Conservation (phyloP, 2,888 invertebrate genomes). For the Hermodice carunculata region DNA sequence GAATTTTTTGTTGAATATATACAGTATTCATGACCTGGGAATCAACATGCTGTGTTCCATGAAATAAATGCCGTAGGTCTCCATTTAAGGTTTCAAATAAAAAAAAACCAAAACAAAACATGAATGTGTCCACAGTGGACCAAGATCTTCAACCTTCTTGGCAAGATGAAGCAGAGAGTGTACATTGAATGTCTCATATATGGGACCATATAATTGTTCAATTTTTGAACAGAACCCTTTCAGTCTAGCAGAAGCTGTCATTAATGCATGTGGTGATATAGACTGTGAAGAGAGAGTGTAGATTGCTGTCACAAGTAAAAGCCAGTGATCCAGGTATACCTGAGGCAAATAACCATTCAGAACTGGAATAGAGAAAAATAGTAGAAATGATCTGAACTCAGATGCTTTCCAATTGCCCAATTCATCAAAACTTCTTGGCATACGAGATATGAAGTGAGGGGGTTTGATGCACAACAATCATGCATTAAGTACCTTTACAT, state of each 20-base stretch:
- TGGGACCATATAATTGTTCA: neutral
- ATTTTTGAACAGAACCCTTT: neutral
- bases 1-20: slow-evolving; percentile 18
- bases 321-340: slow-evolving; percentile 10
- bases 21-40: slow-evolving; percentile 20
- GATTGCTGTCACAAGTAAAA: slow-evolving; percentile 5
- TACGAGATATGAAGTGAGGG: slow-evolving; percentile 19
- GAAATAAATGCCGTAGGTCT: slow-evolving; percentile 18
- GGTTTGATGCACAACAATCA: slow-evolving; percentile 16
- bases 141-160: slow-evolving; percentile 10
- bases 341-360: slow-evolving; percentile 14
- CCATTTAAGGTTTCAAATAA: slow-evolving; percentile 28
- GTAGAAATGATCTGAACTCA: slow-evolving; percentile 19
- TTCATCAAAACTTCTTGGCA: slow-evolving; percentile 14
- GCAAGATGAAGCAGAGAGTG: slow-evolving; percentile 13
- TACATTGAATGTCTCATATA: slow-evolving; percentile 9
- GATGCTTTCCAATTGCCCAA: slow-evolving; percentile 26
- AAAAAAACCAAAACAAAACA: too few species aligned
- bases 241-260: neutral
- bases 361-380: slow-evolving; percentile 25
- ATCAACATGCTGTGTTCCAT: slow-evolving; percentile 26
- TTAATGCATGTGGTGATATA: neutral
- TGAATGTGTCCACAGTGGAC: slow-evolving; percentile 19
- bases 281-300: neutral
- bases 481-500: neutral